A percentile compares a stretch with the other conserved stretches of the same genome.
phyloP scores from a whole-genome alignment of 2,113 vertebrate genomes.

The Rhinolophus sinicus region DNA sequence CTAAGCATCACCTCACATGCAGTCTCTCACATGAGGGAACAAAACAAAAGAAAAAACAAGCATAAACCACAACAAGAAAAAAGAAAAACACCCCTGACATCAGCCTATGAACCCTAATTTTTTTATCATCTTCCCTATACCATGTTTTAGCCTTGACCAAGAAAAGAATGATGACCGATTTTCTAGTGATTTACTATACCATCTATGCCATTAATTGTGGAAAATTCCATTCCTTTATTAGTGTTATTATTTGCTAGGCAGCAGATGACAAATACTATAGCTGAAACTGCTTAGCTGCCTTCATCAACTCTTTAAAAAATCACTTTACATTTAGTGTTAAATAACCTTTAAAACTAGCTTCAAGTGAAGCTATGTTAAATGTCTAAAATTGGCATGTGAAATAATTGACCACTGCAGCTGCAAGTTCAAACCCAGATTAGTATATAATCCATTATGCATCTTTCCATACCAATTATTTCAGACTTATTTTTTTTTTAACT shows the following conservation, averaged over 20 bases:
- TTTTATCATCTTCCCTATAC: background rate
- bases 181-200: background rate
- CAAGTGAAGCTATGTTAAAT: background rate
- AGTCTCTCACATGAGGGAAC: no score
- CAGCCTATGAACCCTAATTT: no score
- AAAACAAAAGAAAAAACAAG: no score
- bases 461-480: conserved; percentile 10
- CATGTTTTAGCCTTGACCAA: background rate
- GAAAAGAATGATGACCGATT: background rate
- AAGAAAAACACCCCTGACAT: no score
- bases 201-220: background rate
- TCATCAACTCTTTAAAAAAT: conserved; percentile 11
- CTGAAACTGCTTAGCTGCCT: background rate
- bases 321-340: background rate
- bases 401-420: background rate
- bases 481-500: background rate
- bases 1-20: no score
- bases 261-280: background rate
- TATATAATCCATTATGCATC: background rate
- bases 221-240: background rate
- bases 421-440: background rate
- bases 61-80: no score
- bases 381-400: background rate
- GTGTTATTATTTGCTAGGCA: conserved; percentile 17
- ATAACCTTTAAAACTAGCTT: background rate